These are phyloP conservation scores for Cheirogaleus major DNA, from an alignment of 2,797 vertebrate species.

Conservation along the genomic window DNA sequence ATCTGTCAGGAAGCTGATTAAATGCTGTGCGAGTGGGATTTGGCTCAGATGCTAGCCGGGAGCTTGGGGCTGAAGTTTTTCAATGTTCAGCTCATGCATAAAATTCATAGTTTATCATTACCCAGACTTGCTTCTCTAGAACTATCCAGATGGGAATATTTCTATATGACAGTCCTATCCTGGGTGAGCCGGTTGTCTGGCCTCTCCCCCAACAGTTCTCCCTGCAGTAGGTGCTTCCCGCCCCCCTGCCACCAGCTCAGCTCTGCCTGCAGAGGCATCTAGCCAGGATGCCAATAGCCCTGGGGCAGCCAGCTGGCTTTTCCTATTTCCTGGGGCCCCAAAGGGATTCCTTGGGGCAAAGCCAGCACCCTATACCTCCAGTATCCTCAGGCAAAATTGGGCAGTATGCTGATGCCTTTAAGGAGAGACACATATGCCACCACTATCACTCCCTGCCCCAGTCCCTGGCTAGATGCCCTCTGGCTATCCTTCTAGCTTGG, in stretches of 20 bases:
- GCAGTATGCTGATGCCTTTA: not conserved
- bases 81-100: conserved; percentile 79
- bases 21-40: conserved; percentile 78
- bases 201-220: not conserved
- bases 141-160: conserved; percentile 75
- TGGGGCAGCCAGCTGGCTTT: not conserved
- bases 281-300: not conserved
- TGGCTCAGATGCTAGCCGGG: conserved; percentile 75
- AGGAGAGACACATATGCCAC: not conserved
- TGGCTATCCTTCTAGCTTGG: not conserved
- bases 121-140: conserved; percentile 73
- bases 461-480: not conserved
- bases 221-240: not conserved
- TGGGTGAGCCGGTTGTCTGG: not conserved
- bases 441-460: not conserved
- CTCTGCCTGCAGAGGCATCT: conserved; percentile 22
- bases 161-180: conserved; percentile 30
- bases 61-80: conserved; percentile 78
- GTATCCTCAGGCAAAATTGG: not conserved
- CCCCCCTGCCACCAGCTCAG: not conserved
- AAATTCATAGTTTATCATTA: conserved; percentile 81
- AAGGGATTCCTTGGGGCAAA: conserved; percentile 27
- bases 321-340: not conserved
- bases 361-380: not conserved
- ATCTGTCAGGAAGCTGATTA: conserved; percentile 80